Evolutionary conservation across 2,888 invertebrate genomes (phyloP), one percentile per base, ranked within the genome.

Genomic region (Euplagia quadripunctaria): DNA sequence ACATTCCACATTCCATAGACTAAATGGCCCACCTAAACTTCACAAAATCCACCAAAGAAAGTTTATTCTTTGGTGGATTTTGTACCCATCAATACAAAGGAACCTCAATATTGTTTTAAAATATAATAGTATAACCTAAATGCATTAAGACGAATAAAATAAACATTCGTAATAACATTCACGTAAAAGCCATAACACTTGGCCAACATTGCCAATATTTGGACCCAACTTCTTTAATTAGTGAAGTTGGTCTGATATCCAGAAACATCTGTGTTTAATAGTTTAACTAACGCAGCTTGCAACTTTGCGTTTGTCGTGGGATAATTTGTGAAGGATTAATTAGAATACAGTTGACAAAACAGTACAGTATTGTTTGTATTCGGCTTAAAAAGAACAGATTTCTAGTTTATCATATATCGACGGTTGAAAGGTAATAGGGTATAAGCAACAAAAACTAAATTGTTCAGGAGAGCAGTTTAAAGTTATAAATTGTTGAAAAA

Each of bases 161-260:
- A 68, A 64, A 58, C 17, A 73, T 67, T 73, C 46, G 12, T 31
- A 69, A 46, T 64, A 64, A 73, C 64, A 70, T 70, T 64, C 52
- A 63, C 64, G 49, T 68, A 65, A 49, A 42, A 68, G 42, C 16
- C 12, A 49, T 41, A 41, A 55, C 8, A 71, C 20, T 68, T 55
- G 66, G 63, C 64, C 58, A 71, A 65, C 63, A 70, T 66, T 52
- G 61, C 72, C 75, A 71, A 74, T 77, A 74, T 81, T 76, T 70
- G 76, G 74, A 70, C 74, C 77, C 76, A 86, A 86, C 82, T 90
- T 88, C 79, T 58, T 82, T 88, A 89, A 90, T 90, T 89, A 88
- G 83, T 70, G 72, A 90, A 87, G 85, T 89, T 88, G 70, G 70
- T 55, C 80, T 79, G 83, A 85, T 82, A 85, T 78, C 79, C 81